Evolutionary conservation across 1,140 invertebrate species (phyloP), one percentile per base, ranked within the genome.

Genomic region (Dendroctonus ponderosae): DNA sequence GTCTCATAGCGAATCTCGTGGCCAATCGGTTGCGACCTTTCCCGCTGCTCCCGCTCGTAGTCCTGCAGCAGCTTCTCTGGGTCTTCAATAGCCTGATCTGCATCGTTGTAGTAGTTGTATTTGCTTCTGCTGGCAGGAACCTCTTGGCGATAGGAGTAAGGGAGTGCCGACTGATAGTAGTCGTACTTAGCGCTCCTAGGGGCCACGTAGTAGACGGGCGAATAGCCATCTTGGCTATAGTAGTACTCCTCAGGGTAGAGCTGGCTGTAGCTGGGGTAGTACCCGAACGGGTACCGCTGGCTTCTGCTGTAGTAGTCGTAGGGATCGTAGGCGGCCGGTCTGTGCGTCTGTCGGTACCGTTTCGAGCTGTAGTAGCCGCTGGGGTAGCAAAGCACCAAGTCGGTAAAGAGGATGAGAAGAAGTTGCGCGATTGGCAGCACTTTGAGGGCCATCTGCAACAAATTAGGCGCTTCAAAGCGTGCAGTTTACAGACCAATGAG

Each of bases 1-100:
- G 80, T 82, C 70, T 85, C 84, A 68, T 83, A 86, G 79, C 83
- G 84, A 5, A 83, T 84, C 70, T 86, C 85, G 69, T 85, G 84
- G 26, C 84, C 85, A 12, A 86, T 84, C 0, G 84, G 84, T n/a
- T 85, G 76, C 3, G 81, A 76, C 9, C 83, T 79, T 57, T 79
- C 77, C 8, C 82, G 67, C 77, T 79, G 70, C 59, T 77, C 79
- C 15, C 78, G 67, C 69, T 85, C 82, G 58, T 82, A 81, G 66
- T 84, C 81, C 52, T 80, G 78, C 8, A 77, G 50, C 53, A 79
- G 69, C 67, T 77, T 76, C 43, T 79, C 77, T 63, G 79, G 72
- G 0, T 77, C 52, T 67, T 79, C 75, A 7, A 74, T 67, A 40
- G 81, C 79, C 11, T 81, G 79, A 15, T 80, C 81, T 1, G 52